phyloP scores from a whole-genome alignment of 2,113 vertebrate species.

The Danionella cerebrum region DNA sequence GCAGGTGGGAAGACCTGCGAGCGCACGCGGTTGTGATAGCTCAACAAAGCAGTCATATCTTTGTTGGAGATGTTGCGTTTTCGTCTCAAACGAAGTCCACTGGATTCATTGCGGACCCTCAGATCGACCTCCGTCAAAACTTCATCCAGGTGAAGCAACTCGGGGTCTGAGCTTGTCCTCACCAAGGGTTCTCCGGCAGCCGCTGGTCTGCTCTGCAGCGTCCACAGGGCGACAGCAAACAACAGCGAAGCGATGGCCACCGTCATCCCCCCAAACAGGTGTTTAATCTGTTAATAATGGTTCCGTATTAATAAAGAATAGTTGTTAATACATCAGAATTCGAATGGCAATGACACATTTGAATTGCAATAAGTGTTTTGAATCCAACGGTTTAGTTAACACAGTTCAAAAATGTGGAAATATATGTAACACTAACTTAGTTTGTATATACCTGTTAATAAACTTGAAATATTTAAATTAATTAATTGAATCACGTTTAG shows the following conservation, averaged over 20 bases:
- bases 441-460: too few relatives aligned
- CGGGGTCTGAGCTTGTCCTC: slow-evolving; percentile 52
- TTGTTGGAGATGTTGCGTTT: slow-evolving; percentile 64
- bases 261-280: slow-evolving; percentile 51
- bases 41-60: slow-evolving; percentile 70
- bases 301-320: too few relatives aligned
- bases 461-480: too few relatives aligned
- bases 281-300: too few relatives aligned
- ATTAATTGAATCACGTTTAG: too few relatives aligned
- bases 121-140: neutral
- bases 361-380: too few relatives aligned
- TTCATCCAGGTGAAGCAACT: slow-evolving; percentile 26
- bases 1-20: slow-evolving; percentile 76
- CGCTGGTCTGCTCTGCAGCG: slow-evolving; percentile 43
- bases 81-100: slow-evolving; percentile 47
- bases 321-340: too few relatives aligned
- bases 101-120: neutral
- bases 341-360: too few relatives aligned
- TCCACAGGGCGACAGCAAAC: slow-evolving; percentile 68
- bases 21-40: slow-evolving; percentile 79
- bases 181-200: slow-evolving; percentile 42
- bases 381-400: too few relatives aligned
- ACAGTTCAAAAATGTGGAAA: too few relatives aligned
- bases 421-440: too few relatives aligned
- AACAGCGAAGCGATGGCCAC: slow-evolving; percentile 52